Evolutionary conservation across 2,888 invertebrate species (phyloP), one percentile per base, ranked within the genome.

Genomic region (Thereva nobilitata): DNA sequence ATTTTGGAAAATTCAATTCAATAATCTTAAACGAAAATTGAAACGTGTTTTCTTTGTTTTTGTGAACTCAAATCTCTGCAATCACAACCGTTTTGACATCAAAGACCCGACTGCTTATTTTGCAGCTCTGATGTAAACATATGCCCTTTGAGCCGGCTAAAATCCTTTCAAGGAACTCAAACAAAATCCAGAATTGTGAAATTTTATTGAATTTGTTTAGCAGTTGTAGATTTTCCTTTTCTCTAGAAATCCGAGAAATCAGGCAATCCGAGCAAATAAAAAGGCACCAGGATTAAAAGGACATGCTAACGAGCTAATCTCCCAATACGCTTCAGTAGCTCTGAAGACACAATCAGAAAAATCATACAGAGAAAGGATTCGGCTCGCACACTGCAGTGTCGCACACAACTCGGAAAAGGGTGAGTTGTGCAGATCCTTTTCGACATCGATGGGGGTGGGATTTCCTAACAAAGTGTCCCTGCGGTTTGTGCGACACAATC

Each of bases 221-320:
- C 52, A 63, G 40, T 57, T 35, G 44, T 9, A 41, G 57, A 35
- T 50, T 66, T 66, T 37, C 49, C 66, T 40, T 65, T 65, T 56
- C 40, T 49, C 42, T 65, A 50, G 47, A 52, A 52, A 45, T 49
- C 38, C 37, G n/a, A 42, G 44, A 53, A 4, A n/a, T 4, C 4
- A 10, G 42, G 44, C 35, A 35, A 42, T 7, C 23, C 10, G 34
- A 37, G 10, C 12, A 10, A 44, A 53, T 41, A 42, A 52, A 44
- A 38, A 37, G 42, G 9, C 52, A 4, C 40, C 45, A 23, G 35
- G 23, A 53, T n/a, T 23, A 38, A 64, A 44, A 45, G 64, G 54
- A 64, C 23, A 37, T 53, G 38, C 57, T 57, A 67, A 49, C 47
- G 42, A 69, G 53, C 64, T 69, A 69, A 69, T 69, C 69, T 67